Evolutionary conservation across 2,113 vertebrate species (phyloP).

Genomic region (Platycercus adscitus): DNA sequence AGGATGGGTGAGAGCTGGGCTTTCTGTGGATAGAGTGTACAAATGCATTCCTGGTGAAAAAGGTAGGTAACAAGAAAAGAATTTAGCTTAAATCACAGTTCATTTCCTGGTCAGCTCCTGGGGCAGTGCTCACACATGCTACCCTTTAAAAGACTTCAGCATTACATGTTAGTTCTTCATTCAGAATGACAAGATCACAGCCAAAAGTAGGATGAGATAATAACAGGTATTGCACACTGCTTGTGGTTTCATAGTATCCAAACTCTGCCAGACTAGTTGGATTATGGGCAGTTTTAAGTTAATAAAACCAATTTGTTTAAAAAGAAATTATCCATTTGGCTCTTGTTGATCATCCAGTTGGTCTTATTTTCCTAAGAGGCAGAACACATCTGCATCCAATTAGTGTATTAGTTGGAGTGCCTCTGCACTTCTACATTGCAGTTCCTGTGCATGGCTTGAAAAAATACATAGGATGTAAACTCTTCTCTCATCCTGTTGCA

Average conservation of each 20-base stretch:
- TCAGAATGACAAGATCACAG: constrained; percentile 13
- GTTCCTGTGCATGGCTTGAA: neutral
- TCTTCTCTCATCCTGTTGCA: constrained; percentile 4
- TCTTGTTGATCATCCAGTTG: constrained; percentile 51
- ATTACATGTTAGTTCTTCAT: neutral
- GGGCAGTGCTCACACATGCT: neutral
- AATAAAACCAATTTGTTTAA: constrained; percentile 60
- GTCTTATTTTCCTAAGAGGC: constrained; percentile 48
- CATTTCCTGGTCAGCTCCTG: constrained; percentile 26
- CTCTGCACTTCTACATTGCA: constrained; percentile 16
- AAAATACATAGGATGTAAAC: constrained; percentile 15
- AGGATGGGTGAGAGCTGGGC: neutral
- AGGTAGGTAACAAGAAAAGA: neutral
- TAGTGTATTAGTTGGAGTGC: constrained; percentile 14
- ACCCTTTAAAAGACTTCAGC: neutral
- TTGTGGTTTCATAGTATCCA: constrained; percentile 38
- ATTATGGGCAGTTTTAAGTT: constrained; percentile 52
- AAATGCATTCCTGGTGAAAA: neutral
- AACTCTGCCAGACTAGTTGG: constrained; percentile 50
- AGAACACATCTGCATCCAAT: constrained; percentile 39
- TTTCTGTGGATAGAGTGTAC: neutral
- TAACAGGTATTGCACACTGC: constrained; percentile 38
- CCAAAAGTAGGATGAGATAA: constrained; percentile 55
- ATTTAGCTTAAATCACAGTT: constrained; percentile 20
- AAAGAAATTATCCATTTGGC: constrained; percentile 58